These are phyloP conservation scores for Carlito syrichta DNA, from an alignment of 2,113 vertebrate genomes.

Conservation along the genomic window DNA sequence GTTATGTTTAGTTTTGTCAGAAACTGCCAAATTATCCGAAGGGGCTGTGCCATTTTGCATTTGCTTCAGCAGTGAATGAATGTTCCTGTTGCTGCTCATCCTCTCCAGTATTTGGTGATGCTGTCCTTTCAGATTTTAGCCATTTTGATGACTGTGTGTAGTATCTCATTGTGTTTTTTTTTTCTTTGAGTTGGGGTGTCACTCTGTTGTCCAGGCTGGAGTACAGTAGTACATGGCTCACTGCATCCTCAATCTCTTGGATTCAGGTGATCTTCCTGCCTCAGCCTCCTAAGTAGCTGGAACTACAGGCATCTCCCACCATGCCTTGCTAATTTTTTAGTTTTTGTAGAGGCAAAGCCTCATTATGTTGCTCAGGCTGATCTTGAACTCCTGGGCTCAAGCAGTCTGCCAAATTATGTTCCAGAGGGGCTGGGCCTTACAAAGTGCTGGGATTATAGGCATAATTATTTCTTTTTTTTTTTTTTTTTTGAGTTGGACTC, in stretches of 20 bases:
- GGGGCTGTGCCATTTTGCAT: background rate
- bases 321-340: no score
- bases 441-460: background rate
- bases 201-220: background rate
- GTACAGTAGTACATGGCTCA: no score
- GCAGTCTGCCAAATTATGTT: background rate
- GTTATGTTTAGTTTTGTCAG: background rate
- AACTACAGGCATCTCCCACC: background rate
- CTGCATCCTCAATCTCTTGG: background rate
- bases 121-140: background rate
- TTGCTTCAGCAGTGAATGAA: background rate
- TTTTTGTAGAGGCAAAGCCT: no score
- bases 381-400: background rate
- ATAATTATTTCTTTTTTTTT: no score
- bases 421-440: background rate
- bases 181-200: background rate
- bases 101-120: background rate
- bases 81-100: background rate
- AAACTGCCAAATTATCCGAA: background rate
- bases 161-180: background rate
- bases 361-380: background rate
- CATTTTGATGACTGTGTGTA: background rate
- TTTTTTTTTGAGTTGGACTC: background rate
- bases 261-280: background rate
- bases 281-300: background rate